Percentiles rank a stretch among this genome's conserved stretches.
Evolutionary conservation across 2,113 vertebrate genomes (phyloP).

Genomic region (Columba livia): DNA sequence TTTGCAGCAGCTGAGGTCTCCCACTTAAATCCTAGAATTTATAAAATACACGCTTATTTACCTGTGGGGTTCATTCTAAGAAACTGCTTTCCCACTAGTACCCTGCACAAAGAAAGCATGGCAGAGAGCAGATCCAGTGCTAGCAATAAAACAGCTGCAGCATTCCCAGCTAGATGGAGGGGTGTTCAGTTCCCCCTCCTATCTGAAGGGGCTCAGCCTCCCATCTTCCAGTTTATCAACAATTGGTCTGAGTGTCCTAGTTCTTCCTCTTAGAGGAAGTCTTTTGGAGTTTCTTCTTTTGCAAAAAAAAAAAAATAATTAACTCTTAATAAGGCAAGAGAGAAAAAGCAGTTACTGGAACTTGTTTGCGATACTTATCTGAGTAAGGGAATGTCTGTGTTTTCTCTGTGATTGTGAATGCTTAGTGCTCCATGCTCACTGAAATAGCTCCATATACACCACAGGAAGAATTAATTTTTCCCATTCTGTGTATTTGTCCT

Average conservation of each 20-base stretch:
- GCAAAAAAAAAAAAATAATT: neutral
- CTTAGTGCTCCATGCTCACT: neutral
- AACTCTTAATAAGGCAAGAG: neutral
- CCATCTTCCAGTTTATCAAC: neutral
- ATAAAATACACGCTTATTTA: neutral
- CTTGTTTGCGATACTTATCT: neutral
- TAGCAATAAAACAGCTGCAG: neutral
- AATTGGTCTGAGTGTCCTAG: neutral
- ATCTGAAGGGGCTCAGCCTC: neutral
- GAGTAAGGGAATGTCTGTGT: neutral
- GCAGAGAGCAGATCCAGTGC: neutral
- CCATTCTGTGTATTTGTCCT: neutral
- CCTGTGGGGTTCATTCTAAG: neutral
- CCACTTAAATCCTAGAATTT: neutral
- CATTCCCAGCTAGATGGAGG: neutral
- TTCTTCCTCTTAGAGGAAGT: neutral
- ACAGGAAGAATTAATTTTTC: neutral
- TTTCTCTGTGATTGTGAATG: neutral
- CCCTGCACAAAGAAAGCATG: neutral
- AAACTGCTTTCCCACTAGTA: neutral
- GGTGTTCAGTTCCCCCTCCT: neutral
- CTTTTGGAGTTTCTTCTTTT: neutral
- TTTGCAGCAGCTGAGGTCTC: constrained; percentile 16
- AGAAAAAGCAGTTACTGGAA: neutral
- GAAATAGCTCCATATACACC: neutral